phyloP scores from a whole-genome alignment of 2,888 invertebrate species.

The Tetragonisca angustula region DNA sequence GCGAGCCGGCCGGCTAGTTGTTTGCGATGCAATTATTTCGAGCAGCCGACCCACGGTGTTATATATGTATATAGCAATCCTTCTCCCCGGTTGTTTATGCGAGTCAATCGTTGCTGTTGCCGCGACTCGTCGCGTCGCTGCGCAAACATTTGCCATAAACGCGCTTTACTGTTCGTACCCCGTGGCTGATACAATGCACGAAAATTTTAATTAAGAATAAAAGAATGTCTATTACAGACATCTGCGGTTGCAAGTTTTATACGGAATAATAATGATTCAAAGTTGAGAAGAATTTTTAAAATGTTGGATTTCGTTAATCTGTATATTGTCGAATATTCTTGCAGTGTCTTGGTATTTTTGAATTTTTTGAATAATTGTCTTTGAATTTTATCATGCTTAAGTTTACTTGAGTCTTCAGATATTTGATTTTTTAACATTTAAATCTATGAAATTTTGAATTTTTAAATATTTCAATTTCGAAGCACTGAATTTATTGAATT shows the following conservation, averaged over 20 bases:
- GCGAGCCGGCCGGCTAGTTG: conserved; percentile 37
- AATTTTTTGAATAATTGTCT: background rate
- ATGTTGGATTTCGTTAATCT: no score
- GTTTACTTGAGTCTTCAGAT: rapidly evolving
- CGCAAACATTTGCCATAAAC: conserved; percentile 53
- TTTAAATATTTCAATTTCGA: background rate
- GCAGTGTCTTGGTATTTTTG: background rate
- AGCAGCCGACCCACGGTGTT: conserved; percentile 57
- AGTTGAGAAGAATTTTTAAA: background rate
- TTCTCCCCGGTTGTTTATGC: conserved; percentile 68
- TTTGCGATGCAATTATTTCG: conserved; percentile 73
- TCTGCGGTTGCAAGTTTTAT: background rate
- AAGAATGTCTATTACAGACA: background rate
- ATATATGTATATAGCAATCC: conserved; percentile 45
- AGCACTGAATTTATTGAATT: background rate
- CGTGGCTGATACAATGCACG: background rate
- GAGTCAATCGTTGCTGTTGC: conserved; percentile 72
- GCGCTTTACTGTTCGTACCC: conserved; percentile 26
- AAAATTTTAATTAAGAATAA: background rate
- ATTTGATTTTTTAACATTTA: no score
- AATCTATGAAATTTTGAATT: no score
- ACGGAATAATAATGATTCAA: background rate
- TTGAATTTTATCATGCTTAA: no score
- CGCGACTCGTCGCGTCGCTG: conserved; percentile 34
- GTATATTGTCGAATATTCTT: background rate